Evolutionary conservation across 2,797 vertebrate genomes (phyloP).

Genomic region (Cynopterus sphinx): DNA sequence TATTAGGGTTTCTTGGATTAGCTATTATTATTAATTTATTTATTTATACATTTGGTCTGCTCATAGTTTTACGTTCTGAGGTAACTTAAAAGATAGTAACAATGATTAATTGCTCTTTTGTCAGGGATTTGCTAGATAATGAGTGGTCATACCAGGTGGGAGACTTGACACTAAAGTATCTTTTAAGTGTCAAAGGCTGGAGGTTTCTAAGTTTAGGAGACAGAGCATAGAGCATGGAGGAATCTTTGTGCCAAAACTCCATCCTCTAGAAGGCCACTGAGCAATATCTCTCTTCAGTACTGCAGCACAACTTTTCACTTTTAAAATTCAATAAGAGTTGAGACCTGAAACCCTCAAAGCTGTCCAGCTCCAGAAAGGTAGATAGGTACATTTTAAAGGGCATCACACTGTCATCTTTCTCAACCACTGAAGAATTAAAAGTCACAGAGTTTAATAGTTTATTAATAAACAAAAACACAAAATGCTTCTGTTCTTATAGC

Average conservation of each 20-base stretch:
- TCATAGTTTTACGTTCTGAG: neutral
- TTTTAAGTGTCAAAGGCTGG: neutral
- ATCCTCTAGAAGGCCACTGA: neutral
- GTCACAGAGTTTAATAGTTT: neutral
- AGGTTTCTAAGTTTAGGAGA: neutral
- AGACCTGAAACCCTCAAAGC: neutral
- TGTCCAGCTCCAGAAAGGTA: neutral
- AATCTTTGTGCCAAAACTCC: neutral
- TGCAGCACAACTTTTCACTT: neutral
- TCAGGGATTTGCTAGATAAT: neutral
- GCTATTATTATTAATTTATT: neutral
- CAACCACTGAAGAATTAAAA: neutral
- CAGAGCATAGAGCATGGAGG: neutral
- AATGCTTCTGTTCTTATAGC: neutral
- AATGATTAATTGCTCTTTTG: neutral
- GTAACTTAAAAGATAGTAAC: neutral
- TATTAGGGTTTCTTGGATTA: neutral
- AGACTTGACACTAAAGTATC: neutral
- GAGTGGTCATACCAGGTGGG: neutral
- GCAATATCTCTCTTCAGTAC: neutral
- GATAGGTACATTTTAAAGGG: neutral
- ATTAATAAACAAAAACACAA: neutral
- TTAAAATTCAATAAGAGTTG: neutral
- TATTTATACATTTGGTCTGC: neutral
- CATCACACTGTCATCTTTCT: neutral